Conservation (phyloP, 2,888 invertebrate genomes). For the Caenorhabditis japonica region DNA sequence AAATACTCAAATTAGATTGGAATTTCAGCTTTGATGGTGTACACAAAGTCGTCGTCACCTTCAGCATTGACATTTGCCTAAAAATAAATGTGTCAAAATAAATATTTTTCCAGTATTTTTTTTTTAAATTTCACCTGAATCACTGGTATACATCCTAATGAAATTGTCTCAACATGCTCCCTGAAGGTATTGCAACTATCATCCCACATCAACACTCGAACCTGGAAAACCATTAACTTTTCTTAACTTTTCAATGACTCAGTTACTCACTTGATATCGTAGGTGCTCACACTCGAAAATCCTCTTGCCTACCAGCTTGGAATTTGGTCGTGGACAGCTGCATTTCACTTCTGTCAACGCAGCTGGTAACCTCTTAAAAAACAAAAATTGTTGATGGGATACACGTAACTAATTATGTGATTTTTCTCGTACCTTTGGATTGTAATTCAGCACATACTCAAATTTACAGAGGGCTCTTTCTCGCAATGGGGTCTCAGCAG, state of each 20-base stretch:
- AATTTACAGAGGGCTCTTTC: slow-evolving; percentile 76
- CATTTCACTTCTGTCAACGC: slow-evolving; percentile 76
- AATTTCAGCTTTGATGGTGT: slow-evolving; percentile 69
- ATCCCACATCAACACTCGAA: slow-evolving; percentile 75
- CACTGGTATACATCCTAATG: slow-evolving; percentile 76
- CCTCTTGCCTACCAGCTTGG: slow-evolving; percentile 71
- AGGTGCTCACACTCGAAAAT: slow-evolving; percentile 76
- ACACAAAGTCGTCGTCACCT: slow-evolving; percentile 68
- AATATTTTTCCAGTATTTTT: too few relatives aligned
- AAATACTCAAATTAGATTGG: slow-evolving; percentile 13
- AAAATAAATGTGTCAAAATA: too few relatives aligned
- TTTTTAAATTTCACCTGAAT: too few relatives aligned
- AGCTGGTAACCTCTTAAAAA: slow-evolving; percentile 74
- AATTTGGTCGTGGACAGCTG: slow-evolving; percentile 72
- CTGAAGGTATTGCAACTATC: slow-evolving; percentile 70
- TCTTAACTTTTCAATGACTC: neutral
- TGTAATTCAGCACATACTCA: slow-evolving; percentile 76
- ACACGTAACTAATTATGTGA: neutral
- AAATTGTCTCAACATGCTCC: slow-evolving; percentile 73
- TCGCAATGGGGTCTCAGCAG: slow-evolving; percentile 73
- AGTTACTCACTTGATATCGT: slow-evolving; percentile 67
- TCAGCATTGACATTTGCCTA: slow-evolving; percentile 74
- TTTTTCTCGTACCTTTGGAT: slow-evolving; percentile 68
- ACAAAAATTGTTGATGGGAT: neutral
- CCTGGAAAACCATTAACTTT: slow-evolving; percentile 24